phyloP scores from a whole-genome alignment of 2,888 invertebrate species.

The Acanthopleura granulata region DNA sequence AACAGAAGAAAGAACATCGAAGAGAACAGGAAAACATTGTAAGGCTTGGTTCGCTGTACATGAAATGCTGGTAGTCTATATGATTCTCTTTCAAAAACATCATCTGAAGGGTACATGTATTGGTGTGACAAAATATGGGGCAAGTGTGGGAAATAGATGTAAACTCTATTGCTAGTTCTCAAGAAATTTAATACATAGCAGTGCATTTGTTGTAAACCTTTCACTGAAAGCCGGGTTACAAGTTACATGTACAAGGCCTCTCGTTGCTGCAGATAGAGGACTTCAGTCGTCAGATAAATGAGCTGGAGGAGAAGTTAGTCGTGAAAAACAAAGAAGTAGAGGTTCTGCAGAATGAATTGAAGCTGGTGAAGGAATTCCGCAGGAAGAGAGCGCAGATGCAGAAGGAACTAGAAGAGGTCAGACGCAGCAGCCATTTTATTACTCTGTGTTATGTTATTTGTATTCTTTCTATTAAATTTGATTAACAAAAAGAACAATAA shows the following conservation, averaged over 20 bases:
- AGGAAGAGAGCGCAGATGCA: constrained; percentile 67
- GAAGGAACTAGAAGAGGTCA: constrained; percentile 68
- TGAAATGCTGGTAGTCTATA: no score
- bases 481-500: no score
- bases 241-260: no score
- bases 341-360: constrained; percentile 66
- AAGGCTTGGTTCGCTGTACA: constrained; percentile 18
- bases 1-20: constrained; percentile 59
- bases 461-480: no score
- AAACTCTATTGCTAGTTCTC: no score
- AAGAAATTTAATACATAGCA: no score
- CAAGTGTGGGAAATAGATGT: no score
- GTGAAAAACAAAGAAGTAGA: constrained; percentile 65
- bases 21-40: constrained; percentile 64
- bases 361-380: constrained; percentile 68
- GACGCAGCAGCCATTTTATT: not conserved
- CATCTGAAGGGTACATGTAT: no score
- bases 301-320: constrained; percentile 61
- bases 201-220: no score
- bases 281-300: constrained; percentile 64
- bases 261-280: constrained; percentile 45
- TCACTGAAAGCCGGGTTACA: no score
- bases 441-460: not conserved
- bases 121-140: no score
- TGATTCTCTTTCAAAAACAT: no score